phyloP scores from a whole-genome alignment of 2,797 vertebrate genomes.

The Picus viridis region DNA sequence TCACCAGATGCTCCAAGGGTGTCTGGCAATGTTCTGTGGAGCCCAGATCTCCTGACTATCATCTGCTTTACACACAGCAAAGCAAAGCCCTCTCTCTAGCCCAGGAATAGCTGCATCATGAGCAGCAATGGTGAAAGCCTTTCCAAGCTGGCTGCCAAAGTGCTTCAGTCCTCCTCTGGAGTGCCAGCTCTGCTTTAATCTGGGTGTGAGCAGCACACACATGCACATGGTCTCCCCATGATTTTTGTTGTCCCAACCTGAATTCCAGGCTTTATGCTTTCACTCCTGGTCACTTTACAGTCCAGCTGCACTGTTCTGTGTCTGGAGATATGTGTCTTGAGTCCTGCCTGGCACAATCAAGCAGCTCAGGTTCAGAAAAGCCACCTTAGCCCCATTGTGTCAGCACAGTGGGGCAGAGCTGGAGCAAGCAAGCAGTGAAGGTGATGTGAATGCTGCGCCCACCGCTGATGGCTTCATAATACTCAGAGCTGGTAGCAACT shows the following conservation, averaged over 20 bases:
- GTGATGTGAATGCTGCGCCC: not conserved
- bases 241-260: not conserved
- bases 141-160: not conserved
- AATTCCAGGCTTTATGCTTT: not conserved
- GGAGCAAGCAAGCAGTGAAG: not conserved
- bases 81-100: not conserved
- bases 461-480: not conserved
- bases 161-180: not conserved
- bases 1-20: not conserved
- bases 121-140: not conserved
- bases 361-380: not conserved
- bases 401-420: not conserved
- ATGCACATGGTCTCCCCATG: not conserved
- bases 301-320: not conserved
- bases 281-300: not conserved
- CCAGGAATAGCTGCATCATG: not conserved
- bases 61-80: not conserved
- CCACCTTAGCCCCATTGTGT: not conserved
- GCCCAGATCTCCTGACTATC: not conserved
- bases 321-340: not conserved
- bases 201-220: not conserved
- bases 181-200: not conserved
- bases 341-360: not conserved
- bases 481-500: not conserved
- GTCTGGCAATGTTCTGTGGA: not conserved